phyloP scores from a whole-genome alignment of 2,888 invertebrate genomes.

The Cantharis rustica region DNA sequence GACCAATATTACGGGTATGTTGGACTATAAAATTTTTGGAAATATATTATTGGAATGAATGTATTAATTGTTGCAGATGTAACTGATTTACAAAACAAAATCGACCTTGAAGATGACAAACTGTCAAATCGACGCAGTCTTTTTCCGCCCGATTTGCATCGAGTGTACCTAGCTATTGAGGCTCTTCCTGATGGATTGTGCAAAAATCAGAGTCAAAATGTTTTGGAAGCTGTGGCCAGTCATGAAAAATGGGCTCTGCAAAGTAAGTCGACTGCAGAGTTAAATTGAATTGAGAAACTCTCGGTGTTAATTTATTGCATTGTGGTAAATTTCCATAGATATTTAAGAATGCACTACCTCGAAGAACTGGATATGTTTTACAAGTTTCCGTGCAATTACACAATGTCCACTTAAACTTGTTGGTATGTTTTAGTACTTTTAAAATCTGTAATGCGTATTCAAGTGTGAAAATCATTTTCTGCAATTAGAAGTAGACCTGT shows the following conservation, averaged over 20 bases:
- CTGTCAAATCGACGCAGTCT: constrained; percentile 10
- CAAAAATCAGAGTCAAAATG: constrained; percentile 58
- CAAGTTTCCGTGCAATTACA: background rate
- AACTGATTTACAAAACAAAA: background rate
- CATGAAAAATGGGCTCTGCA: constrained; percentile 48
- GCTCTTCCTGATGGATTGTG: constrained; percentile 41
- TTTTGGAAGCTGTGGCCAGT: constrained; percentile 57
- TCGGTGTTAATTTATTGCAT: background rate
- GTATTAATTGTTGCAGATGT: background rate
- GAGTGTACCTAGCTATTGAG: constrained; percentile 56
- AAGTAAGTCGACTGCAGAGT: constrained; percentile 25
- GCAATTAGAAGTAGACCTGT: background rate
- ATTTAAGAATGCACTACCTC: background rate
- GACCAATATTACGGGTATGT: background rate
- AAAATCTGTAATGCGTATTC: background rate
- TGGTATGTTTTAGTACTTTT: background rate
- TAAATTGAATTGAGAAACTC: background rate
- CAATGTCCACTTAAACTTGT: background rate
- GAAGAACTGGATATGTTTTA: background rate
- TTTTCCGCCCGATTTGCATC: constrained; percentile 50
- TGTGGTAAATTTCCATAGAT: background rate
- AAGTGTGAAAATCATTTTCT: background rate
- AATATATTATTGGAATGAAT: background rate
- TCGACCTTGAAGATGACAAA: background rate
- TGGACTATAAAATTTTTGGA: background rate